Percentiles rank a stretch among this genome's conserved stretches.
Evolutionary conservation across 2,888 invertebrate genomes (phyloP).

Genomic region (Incurvaria masculella): DNA sequence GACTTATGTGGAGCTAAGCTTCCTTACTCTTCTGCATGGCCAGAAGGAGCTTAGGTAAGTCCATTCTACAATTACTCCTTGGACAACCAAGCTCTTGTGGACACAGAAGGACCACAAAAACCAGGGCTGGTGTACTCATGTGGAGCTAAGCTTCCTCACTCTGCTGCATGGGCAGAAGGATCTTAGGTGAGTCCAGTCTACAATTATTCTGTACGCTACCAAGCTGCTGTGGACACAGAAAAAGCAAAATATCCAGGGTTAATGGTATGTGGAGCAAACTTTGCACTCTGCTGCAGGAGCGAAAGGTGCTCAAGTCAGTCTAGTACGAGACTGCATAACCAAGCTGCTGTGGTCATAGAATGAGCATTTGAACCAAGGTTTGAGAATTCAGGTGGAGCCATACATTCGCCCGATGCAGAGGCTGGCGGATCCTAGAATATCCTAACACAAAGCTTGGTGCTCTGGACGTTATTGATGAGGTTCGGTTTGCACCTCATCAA

Average conservation of each 20-base stretch:
- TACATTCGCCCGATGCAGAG: no score
- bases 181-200: conserved; percentile 63
- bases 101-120: conserved; percentile 96
- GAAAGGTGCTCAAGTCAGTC: conserved; percentile 67
- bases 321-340: no score
- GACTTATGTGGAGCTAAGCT: conserved; percentile 85
- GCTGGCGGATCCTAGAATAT: conserved; percentile 65
- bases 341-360: no score
- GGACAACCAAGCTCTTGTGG: conserved; percentile 80
- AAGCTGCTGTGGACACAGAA: conserved; percentile 87
- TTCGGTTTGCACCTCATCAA: no score
- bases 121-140: conserved; percentile 86
- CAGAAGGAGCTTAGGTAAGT: conserved; percentile 68
- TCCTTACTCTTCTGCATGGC: conserved; percentile 77
- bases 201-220: no score
- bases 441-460: no score
- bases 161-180: conserved; percentile 71
- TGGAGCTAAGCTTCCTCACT: conserved; percentile 83
- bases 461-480: no score
- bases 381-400: no score
- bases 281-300: conserved; percentile 78
- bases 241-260: conserved; percentile 93
- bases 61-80: no score
- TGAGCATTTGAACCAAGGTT: no score
- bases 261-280: conserved; percentile 88